Evolutionary conservation across 2,113 vertebrate genomes (phyloP), one percentile per base, ranked within the genome.

Genomic region (Eudyptes chrysolophus): DNA sequence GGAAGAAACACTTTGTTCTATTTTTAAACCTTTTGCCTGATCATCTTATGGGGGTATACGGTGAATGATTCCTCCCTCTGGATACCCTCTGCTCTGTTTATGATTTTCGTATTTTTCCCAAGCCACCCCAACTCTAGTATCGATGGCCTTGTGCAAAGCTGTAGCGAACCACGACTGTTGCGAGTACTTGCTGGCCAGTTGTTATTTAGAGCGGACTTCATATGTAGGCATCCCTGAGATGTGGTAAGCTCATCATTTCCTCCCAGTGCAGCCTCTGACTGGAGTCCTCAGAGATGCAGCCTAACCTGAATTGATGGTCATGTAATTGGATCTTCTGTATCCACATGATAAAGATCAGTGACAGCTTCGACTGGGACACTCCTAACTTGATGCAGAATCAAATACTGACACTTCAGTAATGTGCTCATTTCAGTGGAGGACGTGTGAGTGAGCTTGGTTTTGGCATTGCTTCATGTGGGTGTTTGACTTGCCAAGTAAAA

Each of bases 141-240:
- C 0, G 0, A 48, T 68, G 32, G 42, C 32, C 19, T 52, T 49
- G 16, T 42, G 26, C 5, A 3, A 65, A 90, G 52, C 49, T 16
- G 38, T 57, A 69, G 49, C 44, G 83, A 60, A 42, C 32, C 26
- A 40, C 0, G 0, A 29, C 42, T 51, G 36, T 58, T 92, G n/a
- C 0, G 11, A 52, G 40, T 64, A 42, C n/a, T 76, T 85, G 44
- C 54, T 83, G 48, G 66, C 44, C 64, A 36, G 60, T 62, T 90
- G 11, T 58, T 71, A 16, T 19, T 70, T 62, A 58, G 66, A 30
- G 34, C 55, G 30, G n/a, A 46, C 55, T 40, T 78, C 20, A 38
- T 3, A 1, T 27, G 16, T 22, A 22, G 25, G 38, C 0, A 0
- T 66, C 24, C 32, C 71, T 80, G 70, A 69, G 62, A 54, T 64